Evolutionary conservation across 2,113 vertebrate species (phyloP).

Genomic region (Sapajus apella): DNA sequence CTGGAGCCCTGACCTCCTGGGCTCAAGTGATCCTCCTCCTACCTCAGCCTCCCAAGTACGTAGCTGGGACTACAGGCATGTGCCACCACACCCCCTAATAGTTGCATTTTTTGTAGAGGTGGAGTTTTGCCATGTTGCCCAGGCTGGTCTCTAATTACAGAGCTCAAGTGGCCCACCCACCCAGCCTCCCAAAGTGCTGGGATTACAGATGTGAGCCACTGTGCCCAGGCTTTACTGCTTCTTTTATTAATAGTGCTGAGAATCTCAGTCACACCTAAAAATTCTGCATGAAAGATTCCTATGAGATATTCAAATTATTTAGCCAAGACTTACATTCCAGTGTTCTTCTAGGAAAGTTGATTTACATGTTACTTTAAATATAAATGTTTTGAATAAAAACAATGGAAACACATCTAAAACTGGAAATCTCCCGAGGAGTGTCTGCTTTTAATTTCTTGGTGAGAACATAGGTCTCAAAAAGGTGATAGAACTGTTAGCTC

Average conservation of each 20-base stretch:
- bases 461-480: neutral
- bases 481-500: too few relatives aligned
- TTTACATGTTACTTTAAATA: neutral
- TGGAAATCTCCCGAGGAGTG: neutral
- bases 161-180: too few relatives aligned
- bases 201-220: too few relatives aligned
- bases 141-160: too few relatives aligned
- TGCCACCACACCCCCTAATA: too few relatives aligned
- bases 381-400: slow-evolving; percentile 27
- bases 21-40: too few relatives aligned
- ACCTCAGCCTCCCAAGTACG: too few relatives aligned
- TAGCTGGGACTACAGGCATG: too few relatives aligned
- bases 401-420: neutral
- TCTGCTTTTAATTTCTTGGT: neutral
- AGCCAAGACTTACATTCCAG: neutral
- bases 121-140: too few relatives aligned
- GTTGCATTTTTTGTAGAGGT: too few relatives aligned
- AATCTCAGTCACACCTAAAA: neutral
- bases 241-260: neutral
- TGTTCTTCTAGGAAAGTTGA: neutral
- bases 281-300: neutral
- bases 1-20: too few relatives aligned
- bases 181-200: too few relatives aligned
- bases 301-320: neutral
- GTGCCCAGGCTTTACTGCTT: neutral